Conservation (phyloP, 2,797 vertebrate genomes). For the Acrossocheilus wenchowensis region DNA sequence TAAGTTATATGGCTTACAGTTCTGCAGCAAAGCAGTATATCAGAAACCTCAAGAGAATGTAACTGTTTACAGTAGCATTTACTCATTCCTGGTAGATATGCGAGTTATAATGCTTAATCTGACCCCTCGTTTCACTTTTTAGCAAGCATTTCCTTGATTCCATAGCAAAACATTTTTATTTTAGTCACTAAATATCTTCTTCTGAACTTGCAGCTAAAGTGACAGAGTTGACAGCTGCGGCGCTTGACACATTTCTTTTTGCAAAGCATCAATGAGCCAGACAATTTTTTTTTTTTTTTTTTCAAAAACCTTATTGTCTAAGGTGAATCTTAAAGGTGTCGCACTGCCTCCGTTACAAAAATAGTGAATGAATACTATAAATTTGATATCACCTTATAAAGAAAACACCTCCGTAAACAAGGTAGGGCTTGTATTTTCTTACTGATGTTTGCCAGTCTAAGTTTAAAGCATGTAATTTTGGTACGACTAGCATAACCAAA, state of each 20-base stretch:
- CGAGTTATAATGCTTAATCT: constrained; percentile 12
- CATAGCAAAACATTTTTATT: background rate
- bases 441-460: background rate
- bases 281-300: background rate
- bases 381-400: background rate
- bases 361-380: background rate
- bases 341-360: background rate
- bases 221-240: constrained; percentile 35
- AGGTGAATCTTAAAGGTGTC: constrained; percentile 2
- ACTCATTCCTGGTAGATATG: constrained; percentile 13
- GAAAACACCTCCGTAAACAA: background rate
- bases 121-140: constrained; percentile 11
- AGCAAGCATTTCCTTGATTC: constrained; percentile 28
- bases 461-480: background rate
- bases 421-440: background rate
- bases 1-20: constrained; percentile 44
- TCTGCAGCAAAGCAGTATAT: constrained; percentile 27
- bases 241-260: constrained; percentile 24
- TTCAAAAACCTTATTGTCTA: background rate
- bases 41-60: constrained; percentile 24
- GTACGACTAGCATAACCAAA: background rate
- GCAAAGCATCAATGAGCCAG: constrained; percentile 41
- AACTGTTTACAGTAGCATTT: constrained; percentile 27
- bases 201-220: constrained; percentile 23
- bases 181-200: background rate